Base-by-base conservation (phyloP, 2,888 invertebrate genomes). In the Bembecia ichneumoniformis region DNA sequence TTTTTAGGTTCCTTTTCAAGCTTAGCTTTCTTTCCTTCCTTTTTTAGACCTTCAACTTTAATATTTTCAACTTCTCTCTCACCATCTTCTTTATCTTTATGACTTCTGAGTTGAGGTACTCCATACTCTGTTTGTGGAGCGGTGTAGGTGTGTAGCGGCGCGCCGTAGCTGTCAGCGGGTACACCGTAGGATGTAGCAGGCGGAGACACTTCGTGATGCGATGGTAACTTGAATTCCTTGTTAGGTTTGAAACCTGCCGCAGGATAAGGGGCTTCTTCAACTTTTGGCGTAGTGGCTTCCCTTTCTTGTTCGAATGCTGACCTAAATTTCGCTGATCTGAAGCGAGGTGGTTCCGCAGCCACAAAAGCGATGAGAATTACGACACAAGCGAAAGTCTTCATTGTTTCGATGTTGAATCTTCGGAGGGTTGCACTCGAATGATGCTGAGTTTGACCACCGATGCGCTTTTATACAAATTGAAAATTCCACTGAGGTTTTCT, bases 151-250 rank as follows among this genome's bases (percentile, higher is more conserved):
- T 74, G 73, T 5, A 82, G 64, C 1, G 87, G 87, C 15, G 82
- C 81, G 16, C 76, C 78, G 53, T 84, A 87, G 55, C 80, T 82
- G 49, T 77, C 69, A 13, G 77, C 80, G 3, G 86, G 83, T 3
- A 77, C 62, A 9, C 86, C 83, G 47, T 84, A 86, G 1, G 75
- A 72, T 0, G 81, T 74, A 0, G 77, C 62, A 0, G 82, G 84
- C 7, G 82, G 82, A 13, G 63, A 56, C 0, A 60, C 56, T 58
- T 78, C 73, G 49, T 82, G 74, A 11, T 78, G 76, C 14, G 73
- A 54, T 13, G 87, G 87, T 5, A 87, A 58, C 34, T 73, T 77
- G 55, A 87, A 86, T 52, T 76, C 76, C 48, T 64, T 74, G 0
- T 68, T 50, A 0, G 86, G 87, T 52, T 62, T 74, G 55, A 62